These are phyloP conservation scores for Dysmachus trigonus DNA, from an alignment of 2,888 invertebrate genomes.

Conservation along the genomic window DNA sequence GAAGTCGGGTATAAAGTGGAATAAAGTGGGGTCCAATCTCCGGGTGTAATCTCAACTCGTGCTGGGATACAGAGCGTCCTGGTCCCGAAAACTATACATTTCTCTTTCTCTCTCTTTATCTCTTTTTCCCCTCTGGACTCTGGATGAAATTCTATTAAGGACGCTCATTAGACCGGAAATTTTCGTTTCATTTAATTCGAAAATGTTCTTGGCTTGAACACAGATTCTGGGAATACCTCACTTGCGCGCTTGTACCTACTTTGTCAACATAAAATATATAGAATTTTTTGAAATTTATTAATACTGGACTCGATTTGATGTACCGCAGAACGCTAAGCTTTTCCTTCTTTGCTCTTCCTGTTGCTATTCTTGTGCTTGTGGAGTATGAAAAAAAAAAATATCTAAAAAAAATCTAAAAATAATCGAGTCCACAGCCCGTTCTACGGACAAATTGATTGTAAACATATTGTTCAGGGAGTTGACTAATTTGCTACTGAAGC, in stretches of 20 bases:
- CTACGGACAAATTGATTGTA: neutral
- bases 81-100: neutral
- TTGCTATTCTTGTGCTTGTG: too few species aligned
- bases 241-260: constrained; percentile 6
- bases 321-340: neutral
- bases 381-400: neutral
- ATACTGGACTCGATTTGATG: neutral
- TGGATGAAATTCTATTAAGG: constrained; percentile 45
- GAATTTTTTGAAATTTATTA: constrained; percentile 33
- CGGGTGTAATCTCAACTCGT: constrained; percentile 47
- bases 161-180: constrained; percentile 49
- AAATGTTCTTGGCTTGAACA: constrained; percentile 42
- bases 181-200: constrained; percentile 52
- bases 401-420: neutral
- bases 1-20: constrained; percentile 35
- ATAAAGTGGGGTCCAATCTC: constrained; percentile 45
- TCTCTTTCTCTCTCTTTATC: neutral
- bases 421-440: neutral
- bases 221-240: neutral
- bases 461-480: neutral
- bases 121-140: neutral
- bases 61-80: constrained; percentile 48
- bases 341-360: neutral
- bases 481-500: neutral
- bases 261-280: constrained; percentile 39